phyloP scores from a whole-genome alignment of 2,888 invertebrate species.

The Pristionchus japonicus region DNA sequence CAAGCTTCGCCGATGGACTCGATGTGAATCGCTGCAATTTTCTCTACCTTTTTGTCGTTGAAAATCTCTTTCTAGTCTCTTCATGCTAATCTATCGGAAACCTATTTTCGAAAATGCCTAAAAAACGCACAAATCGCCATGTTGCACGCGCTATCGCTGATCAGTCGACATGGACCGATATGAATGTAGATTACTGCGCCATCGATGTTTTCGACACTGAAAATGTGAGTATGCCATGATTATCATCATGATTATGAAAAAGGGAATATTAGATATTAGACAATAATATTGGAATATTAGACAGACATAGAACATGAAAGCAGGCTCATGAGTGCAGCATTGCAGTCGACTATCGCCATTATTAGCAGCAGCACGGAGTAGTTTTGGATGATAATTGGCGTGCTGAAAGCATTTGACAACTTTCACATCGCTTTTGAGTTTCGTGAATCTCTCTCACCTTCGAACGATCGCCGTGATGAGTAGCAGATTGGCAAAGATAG shows the following conservation, averaged over 20 bases:
- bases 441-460: too few relatives aligned
- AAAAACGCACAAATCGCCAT: too few relatives aligned
- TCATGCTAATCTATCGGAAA: too few relatives aligned
- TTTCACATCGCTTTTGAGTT: neutral
- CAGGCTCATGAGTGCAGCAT: neutral
- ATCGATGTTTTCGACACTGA: neutral
- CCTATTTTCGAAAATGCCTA: too few relatives aligned
- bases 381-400: neutral
- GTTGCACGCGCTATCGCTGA: neutral
- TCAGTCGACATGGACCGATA: neutral
- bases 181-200: neutral
- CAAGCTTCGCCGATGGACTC: neutral
- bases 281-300: too few relatives aligned
- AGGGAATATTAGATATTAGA: too few relatives aligned
- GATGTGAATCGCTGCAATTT: constrained; percentile 2
- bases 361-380: neutral
- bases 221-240: neutral
- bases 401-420: too few relatives aligned
- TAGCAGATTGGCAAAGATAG: neutral
- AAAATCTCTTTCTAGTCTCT: too few relatives aligned
- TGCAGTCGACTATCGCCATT: neutral
- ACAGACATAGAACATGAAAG: neutral
- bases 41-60: too few relatives aligned
- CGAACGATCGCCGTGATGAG: neutral
- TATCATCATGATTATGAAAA: too few relatives aligned